Conservation (phyloP, 2,113 vertebrate genomes). For the Austrofundulus limnaeus region DNA sequence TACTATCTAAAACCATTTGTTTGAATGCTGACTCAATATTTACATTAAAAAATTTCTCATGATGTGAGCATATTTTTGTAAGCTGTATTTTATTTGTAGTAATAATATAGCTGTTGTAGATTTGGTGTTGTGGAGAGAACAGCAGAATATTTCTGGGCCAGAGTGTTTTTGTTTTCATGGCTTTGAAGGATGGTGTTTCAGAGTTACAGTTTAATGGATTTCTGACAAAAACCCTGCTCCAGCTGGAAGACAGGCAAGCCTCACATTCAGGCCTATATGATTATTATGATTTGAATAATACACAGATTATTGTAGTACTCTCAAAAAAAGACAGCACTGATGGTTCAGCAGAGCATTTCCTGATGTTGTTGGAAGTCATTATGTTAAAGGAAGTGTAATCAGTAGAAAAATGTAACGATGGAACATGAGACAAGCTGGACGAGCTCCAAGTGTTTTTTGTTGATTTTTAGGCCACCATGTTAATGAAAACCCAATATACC, state of each 20-base stretch:
- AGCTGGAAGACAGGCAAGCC: not conserved
- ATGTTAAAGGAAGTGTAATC: conserved; percentile 67
- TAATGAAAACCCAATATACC: not conserved
- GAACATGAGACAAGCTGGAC: conserved; percentile 13
- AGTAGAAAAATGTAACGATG: conserved; percentile 15
- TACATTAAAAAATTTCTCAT: too few relatives aligned
- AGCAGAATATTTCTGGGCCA: not conserved
- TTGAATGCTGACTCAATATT: too few relatives aligned
- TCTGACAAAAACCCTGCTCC: not conserved
- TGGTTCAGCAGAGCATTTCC: conserved; percentile 77
- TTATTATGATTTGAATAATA: conserved; percentile 4
- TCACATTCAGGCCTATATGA: not conserved
- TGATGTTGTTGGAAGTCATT: conserved; percentile 67
- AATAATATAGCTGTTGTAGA: too few relatives aligned
- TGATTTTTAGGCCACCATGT: conserved; percentile 13
- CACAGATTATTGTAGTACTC: not conserved
- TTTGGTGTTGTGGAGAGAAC: not conserved
- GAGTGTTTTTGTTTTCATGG: not conserved
- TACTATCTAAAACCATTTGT: too few relatives aligned
- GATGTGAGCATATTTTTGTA: too few relatives aligned
- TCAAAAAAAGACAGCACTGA: conserved; percentile 72
- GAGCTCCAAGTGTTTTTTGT: conserved; percentile 22
- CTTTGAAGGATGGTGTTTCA: not conserved
- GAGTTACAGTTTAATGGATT: not conserved
- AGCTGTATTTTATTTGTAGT: too few relatives aligned